phyloP scores from a whole-genome alignment of 1,140 invertebrate species.

The Heliothis virescens region DNA sequence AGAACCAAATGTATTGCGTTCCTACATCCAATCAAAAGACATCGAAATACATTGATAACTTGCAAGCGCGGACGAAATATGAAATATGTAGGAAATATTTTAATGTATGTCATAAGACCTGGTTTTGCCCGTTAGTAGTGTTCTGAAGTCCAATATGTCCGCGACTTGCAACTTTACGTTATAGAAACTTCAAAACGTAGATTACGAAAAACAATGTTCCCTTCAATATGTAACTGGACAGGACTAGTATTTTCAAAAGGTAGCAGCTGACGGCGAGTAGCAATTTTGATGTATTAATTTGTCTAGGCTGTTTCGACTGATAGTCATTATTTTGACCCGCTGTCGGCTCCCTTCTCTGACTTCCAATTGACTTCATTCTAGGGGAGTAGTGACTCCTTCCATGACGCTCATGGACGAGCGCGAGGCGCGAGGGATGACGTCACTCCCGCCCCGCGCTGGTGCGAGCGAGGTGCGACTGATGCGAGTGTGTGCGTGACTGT shows the following conservation, averaged over 20 bases:
- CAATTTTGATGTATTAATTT: constrained; percentile 67
- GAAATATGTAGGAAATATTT: constrained; percentile 39
- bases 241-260: constrained; percentile 34
- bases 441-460: background rate
- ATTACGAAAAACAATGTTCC: constrained; percentile 19
- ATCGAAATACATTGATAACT: constrained; percentile 40
- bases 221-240: constrained; percentile 25
- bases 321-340: constrained; percentile 58
- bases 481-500: constrained; percentile 49
- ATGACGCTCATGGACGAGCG: constrained; percentile 21
- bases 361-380: constrained; percentile 34
- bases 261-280: constrained; percentile 54
- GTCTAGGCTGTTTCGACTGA: constrained; percentile 46
- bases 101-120: constrained; percentile 35
- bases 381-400: constrained; percentile 11
- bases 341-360: constrained; percentile 63
- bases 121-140: constrained; percentile 14
- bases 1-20: constrained; percentile 8
- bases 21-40: constrained; percentile 1
- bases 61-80: constrained; percentile 20
- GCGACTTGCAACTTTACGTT: constrained; percentile 2
- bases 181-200: constrained; percentile 22
- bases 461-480: constrained; percentile 14
- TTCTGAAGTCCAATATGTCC: constrained; percentile 24
- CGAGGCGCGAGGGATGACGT: background rate